These are phyloP conservation scores for Oscheius sp. DNA, from an alignment of 2,888 invertebrate genomes.

Conservation along the genomic window DNA sequence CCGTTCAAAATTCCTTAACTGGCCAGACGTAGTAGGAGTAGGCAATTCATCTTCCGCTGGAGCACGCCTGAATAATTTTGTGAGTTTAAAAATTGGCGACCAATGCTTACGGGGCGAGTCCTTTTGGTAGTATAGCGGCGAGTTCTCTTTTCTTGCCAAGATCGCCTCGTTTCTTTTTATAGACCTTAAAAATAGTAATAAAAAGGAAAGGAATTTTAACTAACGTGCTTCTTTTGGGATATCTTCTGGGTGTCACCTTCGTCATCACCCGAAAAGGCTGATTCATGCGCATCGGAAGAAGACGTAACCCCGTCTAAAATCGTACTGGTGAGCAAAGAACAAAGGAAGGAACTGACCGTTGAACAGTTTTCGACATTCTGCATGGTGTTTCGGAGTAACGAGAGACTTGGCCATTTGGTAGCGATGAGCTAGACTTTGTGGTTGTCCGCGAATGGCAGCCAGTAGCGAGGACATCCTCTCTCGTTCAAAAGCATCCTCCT, in stretches of 20 bases:
- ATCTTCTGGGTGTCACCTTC: constrained; percentile 37
- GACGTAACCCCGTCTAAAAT: constrained; percentile 50
- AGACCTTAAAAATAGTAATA: constrained; percentile 33
- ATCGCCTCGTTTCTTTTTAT: constrained; percentile 55
- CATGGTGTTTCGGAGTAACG: constrained; percentile 50
- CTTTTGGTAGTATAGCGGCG: constrained; percentile 43
- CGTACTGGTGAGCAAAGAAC: neutral
- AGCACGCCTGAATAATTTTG: constrained; percentile 9
- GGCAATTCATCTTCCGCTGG: constrained; percentile 38
- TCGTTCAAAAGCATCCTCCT: constrained; percentile 56
- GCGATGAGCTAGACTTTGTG: constrained; percentile 55
- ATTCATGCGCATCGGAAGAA: constrained; percentile 40
- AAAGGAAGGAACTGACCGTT: constrained; percentile 40
- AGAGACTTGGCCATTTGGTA: constrained; percentile 58
- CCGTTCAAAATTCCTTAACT: constrained; percentile 55
- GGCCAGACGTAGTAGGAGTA: constrained; percentile 46
- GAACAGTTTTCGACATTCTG: constrained; percentile 54
- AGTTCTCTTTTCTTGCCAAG: constrained; percentile 57
- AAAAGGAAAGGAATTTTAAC: too few relatives aligned
- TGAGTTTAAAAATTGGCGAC: constrained; percentile 4
- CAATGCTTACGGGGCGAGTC: constrained; percentile 40
- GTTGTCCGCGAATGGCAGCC: constrained; percentile 48
- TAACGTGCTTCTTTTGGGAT: constrained; percentile 34
- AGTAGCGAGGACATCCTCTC: constrained; percentile 51
- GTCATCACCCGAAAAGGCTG: constrained; percentile 49